Evolutionary conservation across 2,888 invertebrate genomes (phyloP), one percentile per base, ranked within the genome.

Genomic region (Eupithecia subfuscata): DNA sequence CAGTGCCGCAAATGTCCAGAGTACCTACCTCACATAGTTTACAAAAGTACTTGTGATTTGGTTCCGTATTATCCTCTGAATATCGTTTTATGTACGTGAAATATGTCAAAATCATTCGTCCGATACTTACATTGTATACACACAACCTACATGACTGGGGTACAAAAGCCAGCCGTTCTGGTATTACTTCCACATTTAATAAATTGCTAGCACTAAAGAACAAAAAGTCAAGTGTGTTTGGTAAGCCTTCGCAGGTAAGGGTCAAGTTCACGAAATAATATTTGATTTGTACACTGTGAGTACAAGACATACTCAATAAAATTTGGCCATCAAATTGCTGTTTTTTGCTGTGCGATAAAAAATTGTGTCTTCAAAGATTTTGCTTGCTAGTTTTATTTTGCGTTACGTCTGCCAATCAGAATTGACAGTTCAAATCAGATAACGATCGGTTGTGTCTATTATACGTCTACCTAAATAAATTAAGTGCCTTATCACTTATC

Each of bases 211-310:
- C 68, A 37, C 34, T 70, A 16, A 30, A 45, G 34, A 68, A 60
- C 70, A 45, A 69, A 69, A 65, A 69, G 8, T 43, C 69, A 34
- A 70, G 43, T 71, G 52, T 70, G 60, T 73, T 68, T 69, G 40
- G 52, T 63, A 4, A 76, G 30, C 48, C 67, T 43, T 72, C 71
- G 37, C 69, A 48, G 43, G 71, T 69, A 48, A 64, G 71, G 73
- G 76, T 76, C 73, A 76, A 76, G 70, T 73, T 67, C 43, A 74
- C 69, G 64, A 76, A 76, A 73, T 5, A 63, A 70, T 70, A 56
- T 70, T 76, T 72, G 71, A 70, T 73, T 72, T 30, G 45, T 60
- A 67, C 22, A 40, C 40, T 40, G n/a, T n/a, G 34, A 37, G 40
- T 37, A 11, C 40, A 12, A 60, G 25, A 60, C 1, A 60, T 60